Base-by-base conservation (phyloP, 1,140 invertebrate genomes). In the Adelges cooleyi region DNA sequence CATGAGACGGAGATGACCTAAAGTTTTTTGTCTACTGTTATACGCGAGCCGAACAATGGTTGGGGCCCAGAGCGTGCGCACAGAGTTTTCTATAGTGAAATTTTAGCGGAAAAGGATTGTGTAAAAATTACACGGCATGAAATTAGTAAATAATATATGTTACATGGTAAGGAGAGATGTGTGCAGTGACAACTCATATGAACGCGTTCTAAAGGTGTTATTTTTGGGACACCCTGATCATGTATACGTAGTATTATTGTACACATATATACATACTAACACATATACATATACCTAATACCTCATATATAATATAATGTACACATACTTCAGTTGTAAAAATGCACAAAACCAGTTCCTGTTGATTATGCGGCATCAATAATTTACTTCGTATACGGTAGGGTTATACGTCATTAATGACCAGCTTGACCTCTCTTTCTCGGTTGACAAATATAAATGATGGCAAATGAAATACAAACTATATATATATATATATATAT, bases 371-470 rank as follows among this genome's bases (percentile, higher is more conserved):
- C 56, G 56, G 25, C 56, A 46, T 62, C 18, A 48, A 62, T 62
- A 48, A 62, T 62, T 62, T 62, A 62, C 56, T 62, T 25, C 44
- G 42, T 48, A 62, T 33, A 11, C 20, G 56, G 23, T 48, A 46
- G 56, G 25, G 56, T 46, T 62, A 62, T 62, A 48, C 42, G 56
- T 62, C 44, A 62, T 62, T 62, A 62, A 62, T 62, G 56, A 62
- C 56, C 56, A 33, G 42, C 56, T 46, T 62, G 56, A 62, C 42
- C 56, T 62, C 56, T 62, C 56, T 33, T 33, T 62, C n/a, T 42
- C 22, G 40, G 56, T 62, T 62, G 56, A 62, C 56, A 62, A 62
- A 62, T 62, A 62, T 62, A 62, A 62, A 62, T 62, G 56, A 62
- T 48, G 11, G 56, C 25, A 48, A 48, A 11, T 62, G 27, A 62